These are phyloP conservation scores for Rhabdomys pumilio DNA, from an alignment of 2,797 vertebrate genomes.

Conservation along the genomic window DNA sequence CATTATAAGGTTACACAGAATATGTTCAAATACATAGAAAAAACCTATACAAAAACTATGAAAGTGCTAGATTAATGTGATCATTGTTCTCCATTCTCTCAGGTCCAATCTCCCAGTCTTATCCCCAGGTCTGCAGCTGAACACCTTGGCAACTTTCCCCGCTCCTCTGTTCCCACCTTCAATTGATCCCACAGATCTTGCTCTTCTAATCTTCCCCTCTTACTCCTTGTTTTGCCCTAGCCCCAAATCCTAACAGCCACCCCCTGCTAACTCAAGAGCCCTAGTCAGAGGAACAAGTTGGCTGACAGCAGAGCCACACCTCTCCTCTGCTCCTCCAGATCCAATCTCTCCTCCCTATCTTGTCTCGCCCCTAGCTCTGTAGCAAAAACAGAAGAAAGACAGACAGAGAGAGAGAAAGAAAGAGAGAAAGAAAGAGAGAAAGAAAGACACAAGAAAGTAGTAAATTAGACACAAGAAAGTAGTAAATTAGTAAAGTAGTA, in stretches of 20 bases:
- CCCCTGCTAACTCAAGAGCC: not conserved
- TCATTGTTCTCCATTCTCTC: not conserved
- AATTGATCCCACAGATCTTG: not conserved
- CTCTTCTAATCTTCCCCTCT: not conserved
- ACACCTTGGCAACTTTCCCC: not conserved
- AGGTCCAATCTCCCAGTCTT: not conserved
- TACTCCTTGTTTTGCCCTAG: not conserved
- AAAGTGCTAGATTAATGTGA: not conserved
- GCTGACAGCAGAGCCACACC: not conserved
- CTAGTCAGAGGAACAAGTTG: not conserved
- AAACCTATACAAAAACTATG: not conserved
- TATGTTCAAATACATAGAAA: conserved; percentile 10
- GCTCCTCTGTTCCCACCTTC: not conserved
- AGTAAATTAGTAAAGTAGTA: no score
- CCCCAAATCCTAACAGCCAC: not conserved
- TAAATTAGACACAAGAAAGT: no score
- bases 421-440: no score
- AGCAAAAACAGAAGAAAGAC: not conserved
- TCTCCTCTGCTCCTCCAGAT: not conserved
- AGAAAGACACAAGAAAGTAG: no score
- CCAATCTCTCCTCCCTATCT: not conserved
- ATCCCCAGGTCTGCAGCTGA: not conserved
- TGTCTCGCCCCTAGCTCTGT: not conserved
- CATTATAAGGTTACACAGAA: not conserved
- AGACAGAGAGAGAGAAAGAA: accelerated